A percentile compares a stretch with the other conserved stretches of the same genome.
These are phyloP conservation scores for Protonemura montana DNA, from an alignment of 2,888 invertebrate species.

Conservation along the genomic window DNA sequence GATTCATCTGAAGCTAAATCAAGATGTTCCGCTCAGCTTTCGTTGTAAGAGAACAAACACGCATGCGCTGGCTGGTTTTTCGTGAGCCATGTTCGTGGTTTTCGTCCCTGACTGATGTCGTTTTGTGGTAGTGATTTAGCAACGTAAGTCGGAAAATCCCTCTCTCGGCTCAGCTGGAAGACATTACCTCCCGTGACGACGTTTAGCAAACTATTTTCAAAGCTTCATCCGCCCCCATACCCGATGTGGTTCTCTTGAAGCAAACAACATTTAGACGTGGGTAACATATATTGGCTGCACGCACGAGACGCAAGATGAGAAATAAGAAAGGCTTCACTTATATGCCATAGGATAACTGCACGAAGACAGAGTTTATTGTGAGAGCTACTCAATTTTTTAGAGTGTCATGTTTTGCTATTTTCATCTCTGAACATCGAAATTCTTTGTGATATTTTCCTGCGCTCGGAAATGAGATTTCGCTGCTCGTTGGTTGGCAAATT, in stretches of 20 bases:
- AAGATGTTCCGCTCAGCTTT: not conserved
- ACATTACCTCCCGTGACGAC: not conserved
- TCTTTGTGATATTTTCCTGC: not conserved
- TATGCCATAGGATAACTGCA: not conserved
- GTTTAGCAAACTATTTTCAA: not conserved
- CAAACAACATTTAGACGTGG: not conserved
- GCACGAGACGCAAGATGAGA: no score
- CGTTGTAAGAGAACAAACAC: not conserved
- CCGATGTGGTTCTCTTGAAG: not conserved
- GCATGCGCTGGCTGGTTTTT: not conserved
- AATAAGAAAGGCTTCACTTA: no score
- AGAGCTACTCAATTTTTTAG: conserved; percentile 3
- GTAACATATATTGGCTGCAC: no score
- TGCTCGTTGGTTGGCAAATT: not conserved
- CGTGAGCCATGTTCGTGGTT: not conserved
- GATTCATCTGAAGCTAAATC: not conserved
- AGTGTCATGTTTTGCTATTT: conserved; percentile 7
- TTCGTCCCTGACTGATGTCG: not conserved
- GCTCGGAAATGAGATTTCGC: not conserved
- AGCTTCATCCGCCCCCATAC: not conserved
- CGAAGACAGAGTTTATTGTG: not conserved
- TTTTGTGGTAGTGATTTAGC: not conserved
- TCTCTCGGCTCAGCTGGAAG: not conserved
- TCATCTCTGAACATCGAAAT: not conserved
- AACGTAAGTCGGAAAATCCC: not conserved